These are phyloP conservation scores for Acipenser ruthenus DNA, from an alignment of 2,797 vertebrate genomes.

Conservation along the genomic window DNA sequence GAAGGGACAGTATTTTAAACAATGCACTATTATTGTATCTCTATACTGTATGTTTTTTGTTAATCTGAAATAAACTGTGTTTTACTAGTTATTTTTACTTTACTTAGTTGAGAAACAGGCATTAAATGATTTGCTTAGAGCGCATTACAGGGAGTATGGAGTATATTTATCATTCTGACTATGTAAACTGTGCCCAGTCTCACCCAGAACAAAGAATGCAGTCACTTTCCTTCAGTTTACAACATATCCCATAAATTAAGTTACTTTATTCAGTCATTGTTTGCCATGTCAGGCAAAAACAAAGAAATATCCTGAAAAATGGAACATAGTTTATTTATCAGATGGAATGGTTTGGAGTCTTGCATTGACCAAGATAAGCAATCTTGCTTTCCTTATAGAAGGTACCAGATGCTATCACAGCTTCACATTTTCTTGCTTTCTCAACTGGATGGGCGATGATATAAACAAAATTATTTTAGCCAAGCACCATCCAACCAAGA, in stretches of 20 bases:
- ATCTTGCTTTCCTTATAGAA: conserved; percentile 35
- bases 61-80: too few species aligned
- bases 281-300: conserved; percentile 5
- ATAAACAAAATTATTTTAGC: conserved; percentile 33
- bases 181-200: background rate
- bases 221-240: background rate
- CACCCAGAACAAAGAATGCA: background rate
- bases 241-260: too few species aligned
- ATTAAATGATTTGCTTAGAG: too few species aligned
- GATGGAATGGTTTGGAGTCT: conserved; percentile 31
- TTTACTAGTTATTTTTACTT: too few species aligned
- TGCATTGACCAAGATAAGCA: conserved; percentile 36
- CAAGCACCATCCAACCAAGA: conserved; percentile 5
- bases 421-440: conserved; percentile 18
- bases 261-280: background rate
- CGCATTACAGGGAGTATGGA: too few species aligned
- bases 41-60: too few species aligned
- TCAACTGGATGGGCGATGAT: conserved; percentile 26
- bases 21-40: too few species aligned
- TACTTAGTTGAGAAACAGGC: too few species aligned
- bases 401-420: conserved; percentile 49
- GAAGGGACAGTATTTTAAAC: too few species aligned
- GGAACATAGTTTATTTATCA: conserved; percentile 27
- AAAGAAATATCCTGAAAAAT: conserved; percentile 8
- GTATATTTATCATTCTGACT: too few species aligned